phyloP scores from a whole-genome alignment of 2,888 invertebrate genomes.

The Mechanitis messenoides region DNA sequence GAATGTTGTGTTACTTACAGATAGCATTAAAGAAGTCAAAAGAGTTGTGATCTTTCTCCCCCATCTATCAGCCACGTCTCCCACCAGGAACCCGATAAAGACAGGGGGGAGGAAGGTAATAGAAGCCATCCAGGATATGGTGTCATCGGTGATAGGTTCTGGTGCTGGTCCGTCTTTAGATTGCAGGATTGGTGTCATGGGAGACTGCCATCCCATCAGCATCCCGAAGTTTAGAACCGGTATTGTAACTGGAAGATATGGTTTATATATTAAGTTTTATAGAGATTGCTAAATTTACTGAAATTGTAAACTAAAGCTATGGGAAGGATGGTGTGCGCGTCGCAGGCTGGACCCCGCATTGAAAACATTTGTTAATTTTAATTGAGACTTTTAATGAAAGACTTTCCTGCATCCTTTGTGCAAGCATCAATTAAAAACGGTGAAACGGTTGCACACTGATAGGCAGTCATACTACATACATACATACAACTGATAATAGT shows the following conservation, averaged over 20 bases:
- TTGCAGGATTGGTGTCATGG: slow-evolving; percentile 72
- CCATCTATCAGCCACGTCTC: slow-evolving; percentile 69
- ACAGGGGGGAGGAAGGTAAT: slow-evolving; percentile 75
- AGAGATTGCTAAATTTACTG: too few species aligned
- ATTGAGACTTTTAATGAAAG: too few species aligned
- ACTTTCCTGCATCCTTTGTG: too few species aligned
- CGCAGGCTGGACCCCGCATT: too few species aligned
- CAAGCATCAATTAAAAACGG: too few species aligned
- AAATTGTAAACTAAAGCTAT: too few species aligned
- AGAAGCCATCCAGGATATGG: slow-evolving; percentile 76
- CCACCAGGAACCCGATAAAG: slow-evolving; percentile 72
- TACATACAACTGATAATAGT: too few species aligned
- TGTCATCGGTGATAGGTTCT: slow-evolving; percentile 64
- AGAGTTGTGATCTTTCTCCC: slow-evolving; percentile 74
- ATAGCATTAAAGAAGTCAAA: slow-evolving; percentile 72
- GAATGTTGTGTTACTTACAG: slow-evolving; percentile 49
- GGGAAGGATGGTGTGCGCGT: too few species aligned
- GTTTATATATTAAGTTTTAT: too few species aligned
- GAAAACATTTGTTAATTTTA: too few species aligned
- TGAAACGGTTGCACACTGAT: too few species aligned
- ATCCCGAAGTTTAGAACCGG: slow-evolving; percentile 75
- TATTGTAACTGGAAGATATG: slow-evolving; percentile 62
- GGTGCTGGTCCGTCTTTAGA: slow-evolving; percentile 65
- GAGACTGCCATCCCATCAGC: slow-evolving; percentile 77
- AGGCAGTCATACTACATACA: too few species aligned